Percentiles rank a stretch among this genome's conserved stretches.
These are phyloP conservation scores for Megathymus violae DNA, from an alignment of 1,140 invertebrate genomes.

Conservation along the genomic window DNA sequence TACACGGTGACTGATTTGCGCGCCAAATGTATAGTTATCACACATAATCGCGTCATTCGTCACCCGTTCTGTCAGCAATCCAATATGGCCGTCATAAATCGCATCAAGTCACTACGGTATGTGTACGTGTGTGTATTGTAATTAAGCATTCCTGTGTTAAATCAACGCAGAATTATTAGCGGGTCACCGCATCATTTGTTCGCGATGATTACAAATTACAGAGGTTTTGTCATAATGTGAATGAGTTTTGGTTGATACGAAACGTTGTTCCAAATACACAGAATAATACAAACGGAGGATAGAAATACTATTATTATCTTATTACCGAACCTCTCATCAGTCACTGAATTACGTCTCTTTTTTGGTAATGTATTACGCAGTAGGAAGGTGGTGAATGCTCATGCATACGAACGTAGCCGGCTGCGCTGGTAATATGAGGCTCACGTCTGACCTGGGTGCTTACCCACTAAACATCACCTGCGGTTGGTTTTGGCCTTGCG, in stretches of 20 bases:
- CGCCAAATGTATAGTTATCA: constrained; percentile 2
- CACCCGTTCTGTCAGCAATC: constrained; percentile 35
- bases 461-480: no score
- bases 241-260: constrained; percentile 27
- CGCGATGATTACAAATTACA: constrained; percentile 42
- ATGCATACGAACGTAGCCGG: no score
- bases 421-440: no score
- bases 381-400: no score
- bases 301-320: no score
- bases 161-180: constrained; percentile 46
- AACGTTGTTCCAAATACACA: background rate
- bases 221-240: constrained; percentile 28
- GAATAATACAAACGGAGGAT: background rate
- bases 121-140: constrained; percentile 38
- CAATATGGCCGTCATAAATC: constrained; percentile 48
- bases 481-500: no score
- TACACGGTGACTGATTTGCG: background rate
- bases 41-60: constrained; percentile 37
- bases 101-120: constrained; percentile 44
- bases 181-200: constrained; percentile 42
- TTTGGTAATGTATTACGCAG: no score
- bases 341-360: no score
- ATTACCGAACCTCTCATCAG: no score
- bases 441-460: no score
- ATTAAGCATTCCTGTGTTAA: constrained; percentile 45